A percentile compares a stretch with the other conserved stretches of the same genome.
Conservation (phyloP, 1,140 invertebrate genomes). For the Drosophila melanica region DNA sequence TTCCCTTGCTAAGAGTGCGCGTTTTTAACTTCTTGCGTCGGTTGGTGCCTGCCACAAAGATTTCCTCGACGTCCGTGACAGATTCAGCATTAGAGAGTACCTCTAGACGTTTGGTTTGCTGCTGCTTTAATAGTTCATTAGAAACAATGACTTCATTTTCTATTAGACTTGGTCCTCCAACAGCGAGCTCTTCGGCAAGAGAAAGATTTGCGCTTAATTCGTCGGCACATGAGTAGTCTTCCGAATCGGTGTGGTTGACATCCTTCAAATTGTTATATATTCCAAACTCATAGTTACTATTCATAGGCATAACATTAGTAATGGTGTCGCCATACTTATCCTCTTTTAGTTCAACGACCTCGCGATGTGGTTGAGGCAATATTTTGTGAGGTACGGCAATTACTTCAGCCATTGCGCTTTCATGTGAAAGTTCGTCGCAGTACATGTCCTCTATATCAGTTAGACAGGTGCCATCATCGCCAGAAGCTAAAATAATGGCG, state of each 20-base stretch:
- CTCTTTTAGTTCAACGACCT: conserved; percentile 84
- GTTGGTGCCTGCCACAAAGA: conserved; percentile 80
- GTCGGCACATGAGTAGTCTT: conserved; percentile 84
- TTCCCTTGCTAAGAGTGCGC: conserved; percentile 69
- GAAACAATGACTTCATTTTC: conserved; percentile 76
- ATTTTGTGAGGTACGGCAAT: conserved; percentile 57
- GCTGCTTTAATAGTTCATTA: conserved; percentile 73
- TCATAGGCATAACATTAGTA: conserved; percentile 84
- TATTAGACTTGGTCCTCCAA: conserved; percentile 39
- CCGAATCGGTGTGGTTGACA: conserved; percentile 83
- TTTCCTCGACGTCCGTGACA: conserved; percentile 85
- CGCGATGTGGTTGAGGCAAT: conserved; percentile 84
- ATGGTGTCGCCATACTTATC: conserved; percentile 84
- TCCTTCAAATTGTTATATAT: conserved; percentile 76
- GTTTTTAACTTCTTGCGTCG: conserved; percentile 79
- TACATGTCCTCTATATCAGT: conserved; percentile 84
- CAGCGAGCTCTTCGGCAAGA: conserved; percentile 46
- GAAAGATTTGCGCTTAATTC: conserved; percentile 66
- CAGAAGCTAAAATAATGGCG: conserved; percentile 68
- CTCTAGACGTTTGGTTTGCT: conserved; percentile 67
- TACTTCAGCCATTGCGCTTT: conserved; percentile 31
- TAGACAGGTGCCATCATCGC: conserved; percentile 62
- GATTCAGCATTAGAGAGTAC: conserved; percentile 75
- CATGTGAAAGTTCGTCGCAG: conserved; percentile 67
- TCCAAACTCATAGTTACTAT: conserved; percentile 78